Percentiles rank a stretch among this genome's conserved stretches.
These are phyloP conservation scores for Spisula subtruncata DNA, from an alignment of 2,888 invertebrate genomes.

Conservation along the genomic window DNA sequence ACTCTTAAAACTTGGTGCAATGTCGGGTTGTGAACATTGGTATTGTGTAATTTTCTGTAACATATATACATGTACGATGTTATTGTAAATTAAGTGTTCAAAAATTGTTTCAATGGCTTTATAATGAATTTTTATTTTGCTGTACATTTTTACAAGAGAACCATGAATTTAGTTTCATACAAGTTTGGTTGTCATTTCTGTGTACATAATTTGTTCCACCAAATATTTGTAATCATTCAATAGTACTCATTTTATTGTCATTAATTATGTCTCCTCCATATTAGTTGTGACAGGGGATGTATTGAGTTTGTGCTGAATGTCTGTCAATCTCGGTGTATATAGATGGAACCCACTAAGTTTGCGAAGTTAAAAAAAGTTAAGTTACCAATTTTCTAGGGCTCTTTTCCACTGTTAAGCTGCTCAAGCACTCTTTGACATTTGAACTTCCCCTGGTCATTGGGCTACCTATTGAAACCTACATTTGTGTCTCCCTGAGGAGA, in stretches of 20 bases:
- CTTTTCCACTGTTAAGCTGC: no score
- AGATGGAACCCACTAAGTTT: no score
- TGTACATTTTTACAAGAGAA: neutral
- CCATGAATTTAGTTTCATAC: neutral
- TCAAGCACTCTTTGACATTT: no score
- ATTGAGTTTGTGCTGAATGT: neutral
- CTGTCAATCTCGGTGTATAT: no score
- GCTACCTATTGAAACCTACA: no score
- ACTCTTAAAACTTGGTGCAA: constrained; percentile 48
- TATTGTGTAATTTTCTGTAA: constrained; percentile 33
- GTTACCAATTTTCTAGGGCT: no score
- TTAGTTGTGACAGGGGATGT: no score
- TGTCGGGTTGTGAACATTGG: constrained; percentile 51
- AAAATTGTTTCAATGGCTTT: neutral
- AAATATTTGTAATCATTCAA: neutral
- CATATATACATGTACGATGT: neutral
- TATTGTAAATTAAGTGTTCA: constrained; percentile 22
- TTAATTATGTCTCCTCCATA: no score
- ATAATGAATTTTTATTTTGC: neutral
- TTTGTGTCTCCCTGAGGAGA: no score
- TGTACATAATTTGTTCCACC: neutral
- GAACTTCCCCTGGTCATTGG: no score
- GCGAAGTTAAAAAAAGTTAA: no score
- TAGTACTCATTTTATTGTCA: neutral
- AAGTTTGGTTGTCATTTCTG: neutral